Evolutionary conservation across 1,140 invertebrate genomes (phyloP).

Genomic region (Odontomachus brunneus): DNA sequence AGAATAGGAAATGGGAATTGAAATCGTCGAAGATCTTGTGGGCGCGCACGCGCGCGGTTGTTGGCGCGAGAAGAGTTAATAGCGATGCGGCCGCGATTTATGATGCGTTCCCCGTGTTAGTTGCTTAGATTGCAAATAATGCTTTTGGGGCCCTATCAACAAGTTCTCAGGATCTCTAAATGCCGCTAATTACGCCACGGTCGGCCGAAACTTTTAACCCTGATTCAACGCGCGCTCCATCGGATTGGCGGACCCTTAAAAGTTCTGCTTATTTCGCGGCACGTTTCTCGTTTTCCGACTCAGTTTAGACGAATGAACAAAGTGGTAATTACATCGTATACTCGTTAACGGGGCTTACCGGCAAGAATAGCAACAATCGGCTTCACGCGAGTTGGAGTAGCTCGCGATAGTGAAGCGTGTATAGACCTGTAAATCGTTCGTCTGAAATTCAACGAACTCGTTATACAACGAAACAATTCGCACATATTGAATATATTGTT

Average conservation of each 20-base stretch:
- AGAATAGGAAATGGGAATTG: neutral
- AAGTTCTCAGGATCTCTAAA: conserved; percentile 67
- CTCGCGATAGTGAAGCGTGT: neutral
- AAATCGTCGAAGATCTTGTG: conserved; percentile 20
- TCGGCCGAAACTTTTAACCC: conserved; percentile 62
- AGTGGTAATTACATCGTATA: conserved; percentile 61
- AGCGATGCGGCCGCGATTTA: conserved; percentile 47
- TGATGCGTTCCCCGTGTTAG: conserved; percentile 53
- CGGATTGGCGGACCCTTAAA: conserved; percentile 42
- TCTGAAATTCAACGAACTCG: neutral
- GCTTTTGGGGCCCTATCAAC: conserved; percentile 40
- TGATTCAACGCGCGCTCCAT: conserved; percentile 54
- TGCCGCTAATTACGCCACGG: conserved; percentile 67
- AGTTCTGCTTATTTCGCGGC: conserved; percentile 48
- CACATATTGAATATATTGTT: no score
- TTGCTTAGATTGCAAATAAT: conserved; percentile 70
- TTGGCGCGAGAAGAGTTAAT: conserved; percentile 23
- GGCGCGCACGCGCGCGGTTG: neutral
- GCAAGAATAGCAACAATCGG: conserved; percentile 50
- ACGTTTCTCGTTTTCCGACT: conserved; percentile 47
- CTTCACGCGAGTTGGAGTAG: conserved; percentile 12
- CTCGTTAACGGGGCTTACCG: conserved; percentile 53
- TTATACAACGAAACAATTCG: neutral
- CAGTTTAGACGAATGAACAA: conserved; percentile 49
- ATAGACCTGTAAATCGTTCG: neutral